These are phyloP conservation scores for Harpalus rufipes DNA, from an alignment of 2,888 invertebrate species.

Conservation along the genomic window DNA sequence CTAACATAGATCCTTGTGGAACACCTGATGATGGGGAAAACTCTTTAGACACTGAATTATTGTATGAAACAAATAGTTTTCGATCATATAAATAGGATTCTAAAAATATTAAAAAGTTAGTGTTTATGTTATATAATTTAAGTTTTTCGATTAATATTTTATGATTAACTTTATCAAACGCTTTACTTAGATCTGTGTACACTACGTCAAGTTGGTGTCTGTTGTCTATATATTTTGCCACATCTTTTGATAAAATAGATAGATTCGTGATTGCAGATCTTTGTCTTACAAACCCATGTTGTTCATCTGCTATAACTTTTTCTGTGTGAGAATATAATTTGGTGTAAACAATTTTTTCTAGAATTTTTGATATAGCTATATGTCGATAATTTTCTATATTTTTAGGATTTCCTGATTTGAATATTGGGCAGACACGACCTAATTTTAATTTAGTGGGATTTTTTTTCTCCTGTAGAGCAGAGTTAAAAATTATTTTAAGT, in stretches of 20 bases:
- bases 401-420: background rate
- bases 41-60: background rate
- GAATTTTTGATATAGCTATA: conserved; percentile 23
- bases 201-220: conserved; percentile 9
- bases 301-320: conserved; percentile 10
- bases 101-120: background rate
- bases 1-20: background rate
- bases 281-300: conserved; percentile 36
- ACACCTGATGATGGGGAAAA: background rate
- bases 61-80: background rate
- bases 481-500: conserved; percentile 8
- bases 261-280: conserved; percentile 19
- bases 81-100: background rate
- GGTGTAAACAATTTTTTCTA: background rate
- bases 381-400: conserved; percentile 9
- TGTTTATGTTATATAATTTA: background rate
- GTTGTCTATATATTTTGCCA: conserved; percentile 6
- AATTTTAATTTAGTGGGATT: conserved; percentile 2
- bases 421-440: conserved; percentile 9
- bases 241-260: conserved; percentile 15
- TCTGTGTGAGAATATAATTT: background rate
- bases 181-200: conserved; percentile 13
- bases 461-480: background rate
- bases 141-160: conserved; percentile 21
- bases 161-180: conserved; percentile 29